Evolutionary conservation across 2,888 invertebrate species (phyloP), one percentile per base, ranked within the genome.

Genomic region (Corbicula japonica): DNA sequence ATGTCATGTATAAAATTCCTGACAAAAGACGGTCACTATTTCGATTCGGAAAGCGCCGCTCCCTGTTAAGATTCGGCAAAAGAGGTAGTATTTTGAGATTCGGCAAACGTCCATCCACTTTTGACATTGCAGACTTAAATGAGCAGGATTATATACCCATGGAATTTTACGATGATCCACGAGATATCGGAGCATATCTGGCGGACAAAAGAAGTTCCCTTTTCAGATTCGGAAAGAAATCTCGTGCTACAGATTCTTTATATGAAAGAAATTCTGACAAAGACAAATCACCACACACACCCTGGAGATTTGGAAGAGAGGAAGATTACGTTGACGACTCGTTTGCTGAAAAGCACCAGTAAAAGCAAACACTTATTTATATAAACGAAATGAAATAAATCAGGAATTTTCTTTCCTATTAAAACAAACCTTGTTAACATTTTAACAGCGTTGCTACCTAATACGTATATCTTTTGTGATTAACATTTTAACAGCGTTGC

Each of bases 251-350:
- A 12, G 61, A 70, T 32, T 62, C 68, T 26, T 15, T 72, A 23
- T 73, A 52, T 54, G 70, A 44, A 32, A 30, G 72, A 26, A 23
- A 44, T 8, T n/a, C 38, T 2, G 61, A 56, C 44, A 63, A 52
- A 26, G 74, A 78, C 35, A 71, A 71, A 21, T 62, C 54, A 28
- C 71, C 76, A 34, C 82, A 83, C 44, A 65, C 65, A n/a, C 82
- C 82, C 12, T 83, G 82, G 82, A 68, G 82, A 66, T 83, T 83
- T 54, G 82, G 82, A 1, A 61, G 72, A 38, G 71, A 72, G 12
- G 54, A 54, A 41, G 68, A 68, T 6, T 30, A 61, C n/a, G 68
- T 26, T 23, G 52, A 66, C n/a, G 23, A 30, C 8, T 23, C 10
- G 3, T 46, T 30, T 30, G 26, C 21, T 1, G 46, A 38, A 15